Evolutionary conservation across 1,140 invertebrate genomes (phyloP), one percentile per base, ranked within the genome.

Genomic region (Zeugodacus cucurbitae): DNA sequence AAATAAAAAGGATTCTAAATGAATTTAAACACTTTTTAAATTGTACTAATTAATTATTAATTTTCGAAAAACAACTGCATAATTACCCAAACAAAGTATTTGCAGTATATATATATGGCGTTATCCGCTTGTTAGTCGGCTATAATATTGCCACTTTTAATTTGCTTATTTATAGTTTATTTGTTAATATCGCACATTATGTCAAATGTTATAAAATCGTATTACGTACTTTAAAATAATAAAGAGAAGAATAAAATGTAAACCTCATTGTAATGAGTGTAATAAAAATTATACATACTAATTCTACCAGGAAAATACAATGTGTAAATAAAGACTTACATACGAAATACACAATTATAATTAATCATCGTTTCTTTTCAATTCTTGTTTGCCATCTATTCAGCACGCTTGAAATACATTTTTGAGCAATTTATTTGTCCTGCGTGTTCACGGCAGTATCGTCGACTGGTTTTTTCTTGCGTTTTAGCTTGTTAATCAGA

Each of bases 401-500:
- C 44, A 48, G 44, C 11, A 48, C 44, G 44, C 44, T 20, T 54
- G 48, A 20, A 20, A 54, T 54, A 54, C n/a, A n/a, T n/a, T n/a
- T n/a, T n/a, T 54, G 2, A 17, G 48, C 20, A 58, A n/a, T 59
- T 41, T 32, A 37, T 17, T 32, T 26, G 17, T 62, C 37, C 34
- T 37, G 22, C 86, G 10, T 0, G 10, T 6, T 87, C 90, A 90
- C 64, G 29, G 57, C 62, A 1, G 59, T 20, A 10, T n/a, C 20
- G 6, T 54, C 34, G n/a, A 3, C 7, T 26, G 7, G 41, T 48
- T 82, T 48, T 74, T 88, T 88, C 88, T 89, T 94, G 26, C 91
- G 93, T 22, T 94, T 94, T 90, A 98, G 94, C 92, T 97, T 97
- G 70, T 96, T 95, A 90, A 98, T 96, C 91, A 98, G 96, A 90